These are phyloP conservation scores for Fabriciana adippe DNA, from an alignment of 2,888 invertebrate species.

Conservation along the genomic window DNA sequence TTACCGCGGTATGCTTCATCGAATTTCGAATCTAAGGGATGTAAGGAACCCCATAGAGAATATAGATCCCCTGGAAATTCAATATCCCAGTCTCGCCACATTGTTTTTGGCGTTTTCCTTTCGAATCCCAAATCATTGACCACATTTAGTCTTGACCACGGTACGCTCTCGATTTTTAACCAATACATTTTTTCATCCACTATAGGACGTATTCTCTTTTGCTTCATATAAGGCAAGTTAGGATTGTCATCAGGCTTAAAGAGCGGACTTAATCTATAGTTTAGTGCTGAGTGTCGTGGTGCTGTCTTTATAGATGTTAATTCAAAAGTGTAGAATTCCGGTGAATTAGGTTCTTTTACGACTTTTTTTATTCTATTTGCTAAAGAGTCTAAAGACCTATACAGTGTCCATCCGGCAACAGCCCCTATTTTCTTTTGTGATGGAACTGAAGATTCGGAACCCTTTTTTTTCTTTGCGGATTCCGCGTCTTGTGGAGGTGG, in stretches of 20 bases:
- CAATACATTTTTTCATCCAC: constrained; percentile 79
- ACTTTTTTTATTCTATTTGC: constrained; percentile 58
- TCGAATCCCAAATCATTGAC: constrained; percentile 65
- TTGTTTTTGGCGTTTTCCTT: constrained; percentile 58
- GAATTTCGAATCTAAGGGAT: constrained; percentile 83
- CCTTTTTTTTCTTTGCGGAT: constrained; percentile 32
- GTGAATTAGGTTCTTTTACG: constrained; percentile 48
- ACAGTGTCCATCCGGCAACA: constrained; percentile 76
- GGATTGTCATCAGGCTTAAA: constrained; percentile 71
- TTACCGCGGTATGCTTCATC: constrained; percentile 80
- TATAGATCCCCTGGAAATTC: constrained; percentile 86
- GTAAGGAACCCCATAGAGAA: constrained; percentile 86
- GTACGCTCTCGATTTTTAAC: constrained; percentile 66
- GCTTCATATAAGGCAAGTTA: constrained; percentile 63
- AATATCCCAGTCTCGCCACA: constrained; percentile 86
- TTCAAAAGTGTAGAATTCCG: constrained; percentile 82
- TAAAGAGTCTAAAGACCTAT: constrained; percentile 61
- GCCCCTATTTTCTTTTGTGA: constrained; percentile 43
- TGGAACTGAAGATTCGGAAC: constrained; percentile 23
- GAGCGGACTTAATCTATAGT: constrained; percentile 70
- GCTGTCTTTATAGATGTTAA: constrained; percentile 80
- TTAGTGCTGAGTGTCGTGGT: constrained; percentile 70
- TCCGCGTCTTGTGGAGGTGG: constrained; percentile 56
- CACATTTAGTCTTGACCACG: constrained; percentile 69
- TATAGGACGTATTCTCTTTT: constrained; percentile 53